Percentiles rank a stretch among this genome's conserved stretches.
Conservation (phyloP, 2,113 vertebrate species). For the Cyanoramphus novaezelandiae region DNA sequence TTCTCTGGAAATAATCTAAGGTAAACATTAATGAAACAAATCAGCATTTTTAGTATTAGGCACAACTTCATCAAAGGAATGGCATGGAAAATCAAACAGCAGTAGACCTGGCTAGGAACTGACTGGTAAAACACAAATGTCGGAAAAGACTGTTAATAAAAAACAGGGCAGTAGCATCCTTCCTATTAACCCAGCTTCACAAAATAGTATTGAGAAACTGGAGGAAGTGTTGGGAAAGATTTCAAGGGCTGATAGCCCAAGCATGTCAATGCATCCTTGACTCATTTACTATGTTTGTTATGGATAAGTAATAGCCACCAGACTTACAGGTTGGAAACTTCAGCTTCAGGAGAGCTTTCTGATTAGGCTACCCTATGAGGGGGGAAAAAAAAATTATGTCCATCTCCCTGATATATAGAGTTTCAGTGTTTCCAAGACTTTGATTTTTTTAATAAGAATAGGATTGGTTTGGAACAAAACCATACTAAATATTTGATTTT, state of each 20-base stretch:
- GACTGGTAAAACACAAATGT: not conserved
- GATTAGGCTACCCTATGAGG: not conserved
- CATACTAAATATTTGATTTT: not conserved
- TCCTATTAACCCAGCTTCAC: not conserved
- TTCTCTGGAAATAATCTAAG: not conserved
- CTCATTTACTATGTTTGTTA: not conserved
- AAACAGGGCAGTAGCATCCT: not conserved
- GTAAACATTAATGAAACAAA: not conserved
- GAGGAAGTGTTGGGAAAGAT: not conserved
- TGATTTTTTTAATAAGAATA: not conserved
- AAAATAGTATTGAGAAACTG: not conserved
- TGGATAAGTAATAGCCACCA: not conserved
- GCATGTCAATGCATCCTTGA: not conserved
- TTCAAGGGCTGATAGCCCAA: not conserved
- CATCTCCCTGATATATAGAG: not conserved
- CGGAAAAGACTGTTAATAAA: not conserved
- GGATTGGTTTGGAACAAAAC: not conserved
- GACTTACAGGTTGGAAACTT: not conserved
- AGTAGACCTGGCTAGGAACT: not conserved
- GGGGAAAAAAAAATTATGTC: not conserved
- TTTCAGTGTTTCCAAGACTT: not conserved
- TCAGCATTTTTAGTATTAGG: not conserved
- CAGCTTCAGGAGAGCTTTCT: not conserved
- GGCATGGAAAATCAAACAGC: not conserved
- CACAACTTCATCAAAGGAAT: not conserved